Percentiles rank a stretch among this genome's conserved stretches.
phyloP scores from a whole-genome alignment of 2,113 vertebrate species.

The Podilymbus podiceps region DNA sequence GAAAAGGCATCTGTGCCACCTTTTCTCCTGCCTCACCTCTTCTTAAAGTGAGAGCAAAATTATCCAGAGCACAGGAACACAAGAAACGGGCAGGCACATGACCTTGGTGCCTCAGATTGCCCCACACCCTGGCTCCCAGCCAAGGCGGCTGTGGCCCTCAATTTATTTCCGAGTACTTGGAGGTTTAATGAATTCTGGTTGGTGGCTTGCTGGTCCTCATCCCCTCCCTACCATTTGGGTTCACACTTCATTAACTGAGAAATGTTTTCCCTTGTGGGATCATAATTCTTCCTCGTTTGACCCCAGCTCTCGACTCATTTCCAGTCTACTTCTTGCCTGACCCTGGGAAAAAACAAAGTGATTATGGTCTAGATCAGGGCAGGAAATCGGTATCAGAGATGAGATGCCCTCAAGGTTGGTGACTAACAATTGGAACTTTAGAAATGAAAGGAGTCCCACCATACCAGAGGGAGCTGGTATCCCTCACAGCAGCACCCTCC shows the following conservation, averaged over 20 bases:
- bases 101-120: neutral
- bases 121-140: neutral
- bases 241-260: conserved; percentile 35
- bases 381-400: neutral
- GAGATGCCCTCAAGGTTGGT: neutral
- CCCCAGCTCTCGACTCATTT: neutral
- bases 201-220: neutral
- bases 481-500: neutral
- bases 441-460: neutral
- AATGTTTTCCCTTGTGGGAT: conserved; percentile 3
- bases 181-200: neutral
- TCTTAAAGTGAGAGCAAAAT: neutral
- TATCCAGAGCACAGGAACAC: neutral
- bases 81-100: rapidly evolving
- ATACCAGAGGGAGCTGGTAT: neutral
- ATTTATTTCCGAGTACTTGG: neutral
- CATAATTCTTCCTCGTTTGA: conserved; percentile 7
- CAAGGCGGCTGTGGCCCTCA: neutral
- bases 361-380: neutral
- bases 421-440: neutral
- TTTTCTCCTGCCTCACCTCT: neutral
- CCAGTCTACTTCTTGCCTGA: neutral
- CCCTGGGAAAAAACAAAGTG: neutral
- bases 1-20: neutral
- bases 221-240: neutral